Percentiles rank a stretch among this genome's conserved stretches.
Evolutionary conservation across 2,888 invertebrate species (phyloP).

Genomic region (Diploptera punctata): DNA sequence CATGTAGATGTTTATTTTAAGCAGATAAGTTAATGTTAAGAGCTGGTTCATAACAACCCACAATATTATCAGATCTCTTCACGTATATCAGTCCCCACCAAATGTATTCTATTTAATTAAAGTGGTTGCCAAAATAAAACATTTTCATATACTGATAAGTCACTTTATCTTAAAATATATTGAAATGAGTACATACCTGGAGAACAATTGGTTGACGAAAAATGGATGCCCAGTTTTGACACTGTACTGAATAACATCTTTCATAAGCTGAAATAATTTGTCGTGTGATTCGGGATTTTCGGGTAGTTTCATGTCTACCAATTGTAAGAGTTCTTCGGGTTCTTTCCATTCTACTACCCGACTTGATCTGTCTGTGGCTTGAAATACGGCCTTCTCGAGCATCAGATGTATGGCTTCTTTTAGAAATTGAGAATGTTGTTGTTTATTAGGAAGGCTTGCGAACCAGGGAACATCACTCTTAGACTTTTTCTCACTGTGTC

Average conservation of each 20-base stretch:
- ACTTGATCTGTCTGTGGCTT: constrained; percentile 71
- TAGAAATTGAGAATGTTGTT: constrained; percentile 75
- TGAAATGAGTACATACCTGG: constrained; percentile 59
- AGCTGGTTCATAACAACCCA: too few relatives aligned
- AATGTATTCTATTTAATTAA: too few relatives aligned
- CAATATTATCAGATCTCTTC: too few relatives aligned
- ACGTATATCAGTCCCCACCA: too few relatives aligned
- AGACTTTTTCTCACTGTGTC: background rate
- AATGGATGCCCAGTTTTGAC: constrained; percentile 91
- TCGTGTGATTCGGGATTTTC: constrained; percentile 68
- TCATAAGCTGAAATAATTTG: constrained; percentile 68
- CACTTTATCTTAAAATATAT: too few relatives aligned
- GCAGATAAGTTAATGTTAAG: too few relatives aligned
- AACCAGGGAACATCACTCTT: constrained; percentile 26
- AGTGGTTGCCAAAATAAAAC: too few relatives aligned
- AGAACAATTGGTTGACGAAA: constrained; percentile 89
- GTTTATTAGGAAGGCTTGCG: constrained; percentile 60
- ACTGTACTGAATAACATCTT: constrained; percentile 80
- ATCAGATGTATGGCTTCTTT: constrained; percentile 73
- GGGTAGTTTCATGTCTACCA: constrained; percentile 70
- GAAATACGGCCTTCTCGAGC: constrained; percentile 76
- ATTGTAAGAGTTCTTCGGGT: constrained; percentile 72
- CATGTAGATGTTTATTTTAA: too few relatives aligned
- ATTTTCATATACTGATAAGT: too few relatives aligned
- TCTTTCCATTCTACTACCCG: constrained; percentile 84